Base-by-base conservation (phyloP, 1,140 invertebrate species). In the Aricia agestis region DNA sequence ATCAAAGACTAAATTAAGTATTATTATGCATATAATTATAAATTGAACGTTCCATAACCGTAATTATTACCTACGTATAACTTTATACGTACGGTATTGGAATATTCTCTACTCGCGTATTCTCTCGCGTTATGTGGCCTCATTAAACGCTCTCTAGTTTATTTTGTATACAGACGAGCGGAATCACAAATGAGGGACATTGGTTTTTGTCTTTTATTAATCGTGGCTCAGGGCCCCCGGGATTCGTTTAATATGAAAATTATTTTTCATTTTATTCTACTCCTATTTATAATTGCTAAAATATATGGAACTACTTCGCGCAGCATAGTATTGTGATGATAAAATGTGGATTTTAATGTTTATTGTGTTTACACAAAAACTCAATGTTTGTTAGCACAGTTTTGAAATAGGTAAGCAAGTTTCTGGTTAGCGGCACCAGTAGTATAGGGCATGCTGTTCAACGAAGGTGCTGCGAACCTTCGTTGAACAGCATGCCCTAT, bases 151-250 rank as follows among this genome's bases (percentile, higher is more conserved):
- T 66, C 71, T 75, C 69, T 72, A 75, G 71, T 79, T 79, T 79
- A 74, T 79, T 76, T 76, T 77, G 74, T 74, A 73, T 71, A 77
- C 72, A 72, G 72, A 73, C 74, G 73, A 77, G 75, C 69, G 69
- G 77, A 79, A 79, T 79, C 72, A 76, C 73, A 77, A 78, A 79
- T 77, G 75, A 79, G 72, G 66, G 75, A 76, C 72, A 72, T 69
- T 59, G 41, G 67, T 70, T 76, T 76, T 76, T 70, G 73, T 69
- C 41, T 63, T 63, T 63, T 57, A 66, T 76, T 76, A 72, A 72
- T 72, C 73, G 68, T 66, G 66, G 68, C 59, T 36, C 57, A 11
- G 19, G 52, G 6, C 61, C 58, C 57, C 17, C 7, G 58, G 19
- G 68, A 18, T 61, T 41, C 57, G 18, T 61, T 69, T 63, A 69